Base-by-base conservation (phyloP, 2,888 invertebrate species). In the Sarcophaga variegata region DNA sequence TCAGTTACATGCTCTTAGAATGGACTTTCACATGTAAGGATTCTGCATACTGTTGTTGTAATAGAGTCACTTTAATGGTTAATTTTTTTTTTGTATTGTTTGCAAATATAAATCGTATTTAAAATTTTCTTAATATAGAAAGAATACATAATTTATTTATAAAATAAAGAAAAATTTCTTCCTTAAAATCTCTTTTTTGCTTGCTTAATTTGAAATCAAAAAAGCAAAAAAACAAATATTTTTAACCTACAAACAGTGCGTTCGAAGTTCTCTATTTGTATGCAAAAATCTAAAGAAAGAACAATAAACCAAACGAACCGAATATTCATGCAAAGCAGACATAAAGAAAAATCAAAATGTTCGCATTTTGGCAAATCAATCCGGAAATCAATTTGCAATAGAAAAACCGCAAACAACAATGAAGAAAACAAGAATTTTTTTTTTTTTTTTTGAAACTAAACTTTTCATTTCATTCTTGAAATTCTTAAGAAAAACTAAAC, bases 281-380 rank as follows among this genome's bases (percentile, higher is more conserved):
- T 63, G 74, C 49, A 79, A 64, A 22, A 47, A n/a, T 37, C 37
- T 37, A 71, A 60, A 62, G 14, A 62, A 81, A 69, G 54, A 37
- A 70, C 11, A 67, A 83, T 59, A 59, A 72, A 66, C 45, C 27
- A 77, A 72, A 17, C 5, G 37, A 69, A 49, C 17, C n/a, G 49
- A 76, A 6, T 6, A 37, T 6, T 37, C 37, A 37, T 37, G 37
- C 37, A 37, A 14, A 62, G 12, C 47, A 69, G 27, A 59, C 69
- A 79, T 14, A 37, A 47, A 79, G 72, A 78, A 67, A 75, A 69
- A 80, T 75, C 69, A 79, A 84, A 84, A 80, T 75, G 83, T 70
- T 84, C 45, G 45, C 10, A 25, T 70, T 75, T 84, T 84, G 83
- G 83, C 83, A 84, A 80, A 80, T 84, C 74, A 80, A 84, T 84